Evolutionary conservation across 2,888 invertebrate species (phyloP).

Genomic region (Osmoderma eremita): DNA sequence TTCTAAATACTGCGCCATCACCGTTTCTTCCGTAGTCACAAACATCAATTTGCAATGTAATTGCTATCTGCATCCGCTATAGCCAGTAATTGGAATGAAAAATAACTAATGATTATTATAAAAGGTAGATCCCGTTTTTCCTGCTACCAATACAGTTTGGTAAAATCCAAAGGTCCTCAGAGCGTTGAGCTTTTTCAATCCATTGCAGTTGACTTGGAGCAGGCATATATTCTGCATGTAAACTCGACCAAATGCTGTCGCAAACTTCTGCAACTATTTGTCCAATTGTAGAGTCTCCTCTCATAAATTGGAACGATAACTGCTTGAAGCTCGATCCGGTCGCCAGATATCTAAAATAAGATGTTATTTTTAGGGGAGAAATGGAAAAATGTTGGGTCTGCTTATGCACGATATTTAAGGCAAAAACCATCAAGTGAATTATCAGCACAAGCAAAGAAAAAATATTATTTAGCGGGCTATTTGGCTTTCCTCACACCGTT

Average conservation of each 20-base stretch:
- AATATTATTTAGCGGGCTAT: constrained; percentile 39
- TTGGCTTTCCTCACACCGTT: constrained; percentile 32
- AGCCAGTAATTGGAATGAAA: constrained; percentile 30
- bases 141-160: constrained; percentile 11
- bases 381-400: constrained; percentile 33
- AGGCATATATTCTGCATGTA: constrained; percentile 34
- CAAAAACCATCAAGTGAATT: constrained; percentile 31
- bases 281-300: constrained; percentile 37
- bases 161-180: constrained; percentile 36
- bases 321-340: constrained; percentile 37
- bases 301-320: constrained; percentile 36
- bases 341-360: constrained; percentile 36
- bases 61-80: constrained; percentile 26
- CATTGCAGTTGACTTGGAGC: constrained; percentile 19
- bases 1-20: constrained; percentile 34
- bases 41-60: constrained; percentile 37
- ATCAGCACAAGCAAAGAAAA: constrained; percentile 22
- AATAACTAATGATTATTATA: constrained; percentile 37
- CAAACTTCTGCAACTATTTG: constrained; percentile 39
- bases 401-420: constrained; percentile 25
- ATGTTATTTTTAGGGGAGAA: constrained; percentile 36
- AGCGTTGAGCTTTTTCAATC: constrained; percentile 32
- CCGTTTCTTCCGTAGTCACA: constrained; percentile 30
- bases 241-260: constrained; percentile 31
- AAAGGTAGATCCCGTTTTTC: constrained; percentile 28